These are phyloP conservation scores for Autographa pulchrina DNA, from an alignment of 2,888 invertebrate genomes.

Conservation along the genomic window DNA sequence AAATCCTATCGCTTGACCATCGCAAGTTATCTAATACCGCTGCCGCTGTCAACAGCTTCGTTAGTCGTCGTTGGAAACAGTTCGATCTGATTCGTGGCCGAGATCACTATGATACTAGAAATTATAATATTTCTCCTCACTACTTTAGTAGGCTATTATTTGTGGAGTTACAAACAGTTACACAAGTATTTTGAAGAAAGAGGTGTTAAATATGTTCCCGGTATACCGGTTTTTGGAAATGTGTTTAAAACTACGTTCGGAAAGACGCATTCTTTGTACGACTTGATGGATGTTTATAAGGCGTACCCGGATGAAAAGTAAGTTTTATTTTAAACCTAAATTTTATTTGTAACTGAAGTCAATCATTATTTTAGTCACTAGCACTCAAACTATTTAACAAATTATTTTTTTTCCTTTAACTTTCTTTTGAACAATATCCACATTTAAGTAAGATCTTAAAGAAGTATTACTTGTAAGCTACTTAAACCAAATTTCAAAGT, in stretches of 20 bases:
- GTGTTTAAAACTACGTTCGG: slow-evolving; percentile 60
- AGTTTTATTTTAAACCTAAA: slow-evolving; percentile 30
- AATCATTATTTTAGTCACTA: not conserved
- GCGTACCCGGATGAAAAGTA: slow-evolving; percentile 78
- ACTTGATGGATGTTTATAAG: slow-evolving; percentile 71
- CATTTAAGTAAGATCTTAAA: no score
- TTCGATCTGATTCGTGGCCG: not conserved
- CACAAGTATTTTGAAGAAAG: slow-evolving; percentile 68
- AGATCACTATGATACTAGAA: slow-evolving; percentile 74
- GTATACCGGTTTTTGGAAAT: slow-evolving; percentile 80
- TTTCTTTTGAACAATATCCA: no score
- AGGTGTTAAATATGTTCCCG: slow-evolving; percentile 73
- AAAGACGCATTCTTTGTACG: slow-evolving; percentile 70
- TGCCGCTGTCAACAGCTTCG: not conserved
- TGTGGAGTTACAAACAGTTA: slow-evolving; percentile 67
- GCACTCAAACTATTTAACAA: not conserved
- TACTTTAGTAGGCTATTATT: slow-evolving; percentile 63
- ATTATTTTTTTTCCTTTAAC: no score
- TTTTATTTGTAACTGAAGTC: not conserved
- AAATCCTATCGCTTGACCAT: no score
- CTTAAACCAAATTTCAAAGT: no score
- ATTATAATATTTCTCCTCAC: slow-evolving; percentile 72
- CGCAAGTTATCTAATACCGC: no score
- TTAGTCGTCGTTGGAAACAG: not conserved
- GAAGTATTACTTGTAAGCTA: no score